Percentiles rank a stretch among this genome's conserved stretches.
Conservation (phyloP, 2,888 invertebrate genomes). For the Pemphredon lugubris region DNA sequence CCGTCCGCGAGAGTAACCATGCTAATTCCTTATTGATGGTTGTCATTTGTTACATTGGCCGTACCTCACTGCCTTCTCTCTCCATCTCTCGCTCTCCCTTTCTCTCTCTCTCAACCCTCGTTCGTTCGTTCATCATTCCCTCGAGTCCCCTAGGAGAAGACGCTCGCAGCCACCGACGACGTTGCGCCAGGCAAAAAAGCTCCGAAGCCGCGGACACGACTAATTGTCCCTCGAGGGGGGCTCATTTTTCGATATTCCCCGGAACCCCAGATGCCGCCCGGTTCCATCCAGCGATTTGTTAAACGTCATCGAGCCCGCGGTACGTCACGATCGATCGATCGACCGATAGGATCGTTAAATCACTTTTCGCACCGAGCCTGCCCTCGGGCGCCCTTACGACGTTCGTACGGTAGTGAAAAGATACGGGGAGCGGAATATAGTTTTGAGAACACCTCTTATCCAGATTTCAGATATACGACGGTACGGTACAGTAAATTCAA, state of each 20-base stretch:
- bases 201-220: conserved; percentile 50
- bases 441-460: not conserved
- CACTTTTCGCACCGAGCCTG: conserved; percentile 20
- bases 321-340: conserved; percentile 56
- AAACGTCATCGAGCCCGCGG: conserved; percentile 54
- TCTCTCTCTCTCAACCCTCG: conserved; percentile 16
- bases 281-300: conserved; percentile 60
- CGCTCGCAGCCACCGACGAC: conserved; percentile 61
- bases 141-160: conserved; percentile 27
- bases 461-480: too few relatives aligned
- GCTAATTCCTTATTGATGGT: conserved; percentile 76
- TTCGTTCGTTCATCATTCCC: conserved; percentile 53
- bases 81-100: conserved; percentile 9
- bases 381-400: not conserved
- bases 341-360: conserved; percentile 63
- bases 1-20: conserved; percentile 55
- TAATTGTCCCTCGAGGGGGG: conserved; percentile 75
- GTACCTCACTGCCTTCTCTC: conserved; percentile 4
- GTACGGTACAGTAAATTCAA: too few relatives aligned
- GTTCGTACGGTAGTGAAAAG: not conserved
- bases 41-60: conserved; percentile 75
- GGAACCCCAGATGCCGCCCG: conserved; percentile 58
- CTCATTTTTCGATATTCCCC: conserved; percentile 70
- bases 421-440: too few relatives aligned
- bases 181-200: conserved; percentile 64